Percentiles rank a stretch among this genome's conserved stretches.
Conservation (phyloP, 2,888 invertebrate genomes). For the Bellardia pandia region DNA sequence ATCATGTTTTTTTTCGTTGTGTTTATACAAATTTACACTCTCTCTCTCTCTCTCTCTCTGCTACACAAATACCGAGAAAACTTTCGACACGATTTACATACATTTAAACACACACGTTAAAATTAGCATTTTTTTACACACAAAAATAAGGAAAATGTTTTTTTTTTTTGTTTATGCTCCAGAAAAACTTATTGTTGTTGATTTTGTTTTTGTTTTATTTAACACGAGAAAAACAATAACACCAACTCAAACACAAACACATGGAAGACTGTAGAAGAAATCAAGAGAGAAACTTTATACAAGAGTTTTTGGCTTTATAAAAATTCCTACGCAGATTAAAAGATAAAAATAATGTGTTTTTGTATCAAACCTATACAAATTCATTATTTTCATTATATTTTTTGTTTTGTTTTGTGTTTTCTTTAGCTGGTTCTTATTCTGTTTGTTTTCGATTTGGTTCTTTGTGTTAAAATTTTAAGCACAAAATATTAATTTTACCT, state of each 20-base stretch:
- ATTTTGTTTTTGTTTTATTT: conserved; percentile 28
- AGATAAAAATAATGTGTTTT: conserved; percentile 10
- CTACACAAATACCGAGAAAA: background rate
- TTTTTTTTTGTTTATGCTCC: background rate
- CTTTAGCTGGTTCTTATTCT: background rate
- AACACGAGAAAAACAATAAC: background rate
- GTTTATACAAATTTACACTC: background rate
- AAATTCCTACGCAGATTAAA: conserved; percentile 14
- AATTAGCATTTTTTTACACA: conserved; percentile 13
- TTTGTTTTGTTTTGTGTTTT: background rate
- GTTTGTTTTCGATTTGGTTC: background rate
- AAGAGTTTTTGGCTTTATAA: background rate
- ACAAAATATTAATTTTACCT: conserved; percentile 15
- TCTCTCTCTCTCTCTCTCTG: background rate
- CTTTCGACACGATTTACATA: background rate
- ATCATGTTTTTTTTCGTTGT: background rate
- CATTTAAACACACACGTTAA: background rate
- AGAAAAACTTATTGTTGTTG: conserved; percentile 29
- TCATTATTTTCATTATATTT: background rate
- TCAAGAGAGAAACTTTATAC: background rate
- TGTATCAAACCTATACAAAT: background rate
- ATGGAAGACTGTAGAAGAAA: background rate
- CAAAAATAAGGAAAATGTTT: background rate
- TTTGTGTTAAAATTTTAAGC: conserved; percentile 6
- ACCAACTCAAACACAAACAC: background rate